Evolutionary conservation across 2,888 invertebrate genomes (phyloP).

Genomic region (Schizaphis graminum): DNA sequence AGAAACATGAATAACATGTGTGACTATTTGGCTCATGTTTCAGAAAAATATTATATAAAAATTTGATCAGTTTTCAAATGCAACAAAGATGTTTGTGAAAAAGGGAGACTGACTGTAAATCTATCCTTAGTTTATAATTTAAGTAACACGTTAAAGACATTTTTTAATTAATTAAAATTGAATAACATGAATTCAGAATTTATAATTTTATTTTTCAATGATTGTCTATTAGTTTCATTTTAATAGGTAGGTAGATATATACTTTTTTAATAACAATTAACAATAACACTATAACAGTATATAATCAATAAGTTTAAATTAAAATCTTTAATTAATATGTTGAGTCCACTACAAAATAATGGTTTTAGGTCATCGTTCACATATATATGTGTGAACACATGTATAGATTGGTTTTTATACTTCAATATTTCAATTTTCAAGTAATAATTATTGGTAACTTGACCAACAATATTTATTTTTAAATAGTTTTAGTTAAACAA

Average conservation of each 20-base stretch:
- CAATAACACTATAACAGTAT: no score
- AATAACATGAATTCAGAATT: not conserved
- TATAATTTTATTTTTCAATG: not conserved
- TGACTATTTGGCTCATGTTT: slow-evolving; percentile 33
- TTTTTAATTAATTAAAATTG: not conserved
- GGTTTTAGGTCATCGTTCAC: no score
- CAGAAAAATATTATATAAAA: slow-evolving; percentile 8
- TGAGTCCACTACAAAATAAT: not conserved
- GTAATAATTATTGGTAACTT: not conserved
- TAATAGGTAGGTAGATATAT: no score
- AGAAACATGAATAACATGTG: slow-evolving; percentile 33
- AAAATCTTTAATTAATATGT: not conserved
- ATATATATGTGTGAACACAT: no score
- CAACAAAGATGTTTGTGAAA: not conserved
- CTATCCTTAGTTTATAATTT: not conserved
- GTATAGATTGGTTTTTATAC: not conserved
- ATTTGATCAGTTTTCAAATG: not conserved
- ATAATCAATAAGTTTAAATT: no score
- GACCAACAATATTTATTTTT: not conserved
- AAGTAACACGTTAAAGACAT: not conserved
- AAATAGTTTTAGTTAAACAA: not conserved
- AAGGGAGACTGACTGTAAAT: not conserved
- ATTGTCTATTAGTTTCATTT: no score
- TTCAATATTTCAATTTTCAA: no score
- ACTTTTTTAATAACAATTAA: no score